Evolutionary conservation across 2,113 vertebrate species (phyloP), one percentile per base, ranked within the genome.

Genomic region (Oryzias woworae): DNA sequence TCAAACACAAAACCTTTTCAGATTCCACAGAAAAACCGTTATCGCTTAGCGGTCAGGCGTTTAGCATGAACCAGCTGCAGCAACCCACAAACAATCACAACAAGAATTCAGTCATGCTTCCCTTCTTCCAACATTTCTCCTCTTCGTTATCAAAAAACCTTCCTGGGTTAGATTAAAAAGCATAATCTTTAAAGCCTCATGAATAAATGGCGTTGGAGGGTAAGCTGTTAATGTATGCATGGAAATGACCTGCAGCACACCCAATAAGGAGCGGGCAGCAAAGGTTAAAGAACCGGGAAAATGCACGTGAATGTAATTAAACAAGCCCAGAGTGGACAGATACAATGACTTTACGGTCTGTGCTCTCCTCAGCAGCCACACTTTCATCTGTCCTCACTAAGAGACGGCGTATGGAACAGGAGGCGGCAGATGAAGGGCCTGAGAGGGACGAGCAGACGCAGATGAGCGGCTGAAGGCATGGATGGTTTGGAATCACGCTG

Each of bases 231-330:
- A 92, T 89, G 86, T 90, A 92, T 92, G 87, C 90, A 93, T 89
- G 80, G 86, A 86, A 90, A 90, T 88, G 88, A 90, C 89, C 90
- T 73, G 62, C 71, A 44, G 87, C 83, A 73, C 79, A 82, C 60
- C 75, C 72, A 77, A 80, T 85, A 90, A 89, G 90, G 86, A 87
- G 75, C 63, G 79, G 80, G 51, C 75, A 71, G 26, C 58, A 85
- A 84, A 88, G 90, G 89, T 93, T 90, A 90, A 88, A 87, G 65
- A 81, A 83, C 85, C 88, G 88, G 78, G 80, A 83, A 91, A 90
- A 84, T 81, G 80, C 63, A 73, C 83, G 81, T 53, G 62, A 81
- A 84, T 92, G 91, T 91, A 91, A 92, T 92, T 92, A 91, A 91
- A 92, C 90, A 92, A 85, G 92, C 89, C 91, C 91, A 16, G 69